These are phyloP conservation scores for Apis dorsata DNA, from an alignment of 1,140 invertebrate genomes.

Conservation along the genomic window DNA sequence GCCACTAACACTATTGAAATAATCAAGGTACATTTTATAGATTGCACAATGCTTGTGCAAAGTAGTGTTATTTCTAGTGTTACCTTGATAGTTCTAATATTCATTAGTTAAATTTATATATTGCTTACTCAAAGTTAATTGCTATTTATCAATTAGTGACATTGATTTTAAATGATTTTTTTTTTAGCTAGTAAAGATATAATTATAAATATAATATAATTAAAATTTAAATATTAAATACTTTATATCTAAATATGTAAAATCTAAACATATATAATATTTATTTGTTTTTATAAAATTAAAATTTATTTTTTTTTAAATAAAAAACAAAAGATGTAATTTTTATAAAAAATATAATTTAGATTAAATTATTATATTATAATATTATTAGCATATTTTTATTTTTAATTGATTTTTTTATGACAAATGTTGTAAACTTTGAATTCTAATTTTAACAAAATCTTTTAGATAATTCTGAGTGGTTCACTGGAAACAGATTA, in stretches of 20 bases:
- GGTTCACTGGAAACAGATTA: background rate
- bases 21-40: constrained; percentile 65
- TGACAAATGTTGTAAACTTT: too few species aligned
- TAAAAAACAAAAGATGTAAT: background rate
- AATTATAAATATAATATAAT: background rate
- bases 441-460: too few species aligned
- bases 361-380: background rate
- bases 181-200: background rate
- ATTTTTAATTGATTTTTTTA: too few species aligned
- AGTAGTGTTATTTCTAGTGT: constrained; percentile 32
- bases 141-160: constrained; percentile 7
- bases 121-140: background rate
- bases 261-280: background rate
- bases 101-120: constrained; percentile 31
- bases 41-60: constrained; percentile 34
- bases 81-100: constrained; percentile 30
- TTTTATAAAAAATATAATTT: background rate
- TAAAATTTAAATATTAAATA: background rate
- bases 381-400: background rate
- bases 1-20: constrained; percentile 67
- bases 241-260: background rate
- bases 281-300: background rate
- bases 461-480: background rate
- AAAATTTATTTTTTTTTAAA: background rate
- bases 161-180: background rate